These are phyloP conservation scores for Desmophyllum pertusum DNA, from an alignment of 92 coral and sea anemone genomes.

Conservation along the genomic window DNA sequence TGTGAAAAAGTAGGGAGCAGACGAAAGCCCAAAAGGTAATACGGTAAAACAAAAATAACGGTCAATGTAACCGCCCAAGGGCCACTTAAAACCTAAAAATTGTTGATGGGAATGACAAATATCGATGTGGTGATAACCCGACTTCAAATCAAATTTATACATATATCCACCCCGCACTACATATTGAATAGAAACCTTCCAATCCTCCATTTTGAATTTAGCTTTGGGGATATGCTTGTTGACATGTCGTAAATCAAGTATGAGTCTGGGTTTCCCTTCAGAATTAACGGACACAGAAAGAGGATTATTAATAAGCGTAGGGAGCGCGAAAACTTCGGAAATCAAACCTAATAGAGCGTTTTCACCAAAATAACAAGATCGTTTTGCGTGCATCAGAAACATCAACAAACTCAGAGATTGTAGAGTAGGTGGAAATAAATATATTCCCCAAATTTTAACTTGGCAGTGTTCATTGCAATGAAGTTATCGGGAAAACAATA, in stretches of 20 bases:
- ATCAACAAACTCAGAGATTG: no score
- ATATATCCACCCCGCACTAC: slow-evolving; percentile 11
- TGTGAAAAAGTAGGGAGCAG: slow-evolving; percentile 53
- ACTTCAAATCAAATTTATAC: slow-evolving; percentile 49
- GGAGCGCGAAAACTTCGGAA: slow-evolving; percentile 17
- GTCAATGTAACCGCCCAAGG: not conserved
- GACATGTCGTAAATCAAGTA: slow-evolving; percentile 52
- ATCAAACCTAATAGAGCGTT: slow-evolving; percentile 47
- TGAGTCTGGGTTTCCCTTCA: slow-evolving; percentile 28
- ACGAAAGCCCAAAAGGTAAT: no score
- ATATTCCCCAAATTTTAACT: no score
- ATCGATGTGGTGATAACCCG: slow-evolving; percentile 31
- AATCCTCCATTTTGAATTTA: slow-evolving; percentile 53
- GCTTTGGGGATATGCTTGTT: slow-evolving; percentile 34
- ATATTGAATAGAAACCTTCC: slow-evolving; percentile 33
- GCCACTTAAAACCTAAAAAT: slow-evolving; percentile 46
- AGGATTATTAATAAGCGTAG: slow-evolving; percentile 34
- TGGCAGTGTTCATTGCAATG: no score
- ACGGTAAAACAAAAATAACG: slow-evolving; percentile 35
- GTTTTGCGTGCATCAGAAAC: no score
- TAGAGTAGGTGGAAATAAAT: no score
- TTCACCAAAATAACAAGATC: no score
- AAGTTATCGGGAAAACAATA: no score
- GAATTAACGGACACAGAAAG: slow-evolving; percentile 38
- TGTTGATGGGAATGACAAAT: not conserved